These are phyloP conservation scores for Bilobella aurantiaca DNA, from an alignment of 1,140 invertebrate species.

Conservation along the genomic window DNA sequence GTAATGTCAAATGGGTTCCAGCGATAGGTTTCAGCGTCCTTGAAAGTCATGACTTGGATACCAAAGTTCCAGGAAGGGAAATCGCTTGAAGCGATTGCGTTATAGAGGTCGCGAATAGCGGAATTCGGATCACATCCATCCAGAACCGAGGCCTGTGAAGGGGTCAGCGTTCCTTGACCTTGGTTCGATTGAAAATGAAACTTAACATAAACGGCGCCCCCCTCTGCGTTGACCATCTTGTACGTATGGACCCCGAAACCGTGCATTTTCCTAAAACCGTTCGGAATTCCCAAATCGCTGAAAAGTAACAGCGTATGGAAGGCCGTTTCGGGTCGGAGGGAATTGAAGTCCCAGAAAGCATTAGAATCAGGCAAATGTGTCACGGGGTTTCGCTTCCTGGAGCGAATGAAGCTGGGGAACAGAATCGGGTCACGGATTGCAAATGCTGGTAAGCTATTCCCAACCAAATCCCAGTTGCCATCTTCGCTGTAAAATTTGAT, in stretches of 20 bases:
- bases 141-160: conserved; percentile 43
- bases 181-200: conserved; percentile 49
- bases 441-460: conserved; percentile 51
- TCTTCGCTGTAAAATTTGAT: conserved; percentile 50
- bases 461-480: conserved; percentile 46
- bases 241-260: conserved; percentile 49
- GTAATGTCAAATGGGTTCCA: conserved; percentile 65
- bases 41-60: conserved; percentile 41
- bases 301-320: conserved; percentile 48
- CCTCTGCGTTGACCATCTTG: conserved; percentile 46
- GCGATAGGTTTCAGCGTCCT: conserved; percentile 37
- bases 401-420: conserved; percentile 41
- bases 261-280: conserved; percentile 47
- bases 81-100: conserved; percentile 55
- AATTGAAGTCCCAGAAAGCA: conserved; percentile 48
- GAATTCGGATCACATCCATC: conserved; percentile 57
- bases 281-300: conserved; percentile 47
- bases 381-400: conserved; percentile 47
- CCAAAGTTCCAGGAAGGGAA: conserved; percentile 57
- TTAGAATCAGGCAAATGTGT: conserved; percentile 69
- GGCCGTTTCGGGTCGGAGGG: conserved; percentile 44
- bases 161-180: conserved; percentile 47
- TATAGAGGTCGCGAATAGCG: conserved; percentile 58
- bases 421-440: conserved; percentile 48
- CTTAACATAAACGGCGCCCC: conserved; percentile 44